A percentile compares a stretch with the other conserved stretches of the same genome.
phyloP scores from a whole-genome alignment of 1,140 invertebrate genomes.

The Rhynchophorus ferrugineus region DNA sequence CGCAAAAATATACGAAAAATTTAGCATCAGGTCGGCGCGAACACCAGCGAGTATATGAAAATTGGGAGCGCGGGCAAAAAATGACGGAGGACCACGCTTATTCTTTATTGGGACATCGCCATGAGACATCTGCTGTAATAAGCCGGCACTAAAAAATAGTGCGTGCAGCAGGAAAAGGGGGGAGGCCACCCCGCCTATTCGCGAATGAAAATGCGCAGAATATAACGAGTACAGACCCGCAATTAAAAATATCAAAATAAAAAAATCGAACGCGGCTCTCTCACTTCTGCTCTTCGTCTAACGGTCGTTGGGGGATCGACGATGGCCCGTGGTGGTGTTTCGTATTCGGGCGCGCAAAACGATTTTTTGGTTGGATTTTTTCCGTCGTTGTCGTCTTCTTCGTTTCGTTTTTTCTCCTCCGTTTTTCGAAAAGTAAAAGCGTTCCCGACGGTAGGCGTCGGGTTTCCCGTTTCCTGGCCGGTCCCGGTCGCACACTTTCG shows the following conservation, averaged over 20 bases:
- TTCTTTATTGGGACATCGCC: constrained; percentile 44
- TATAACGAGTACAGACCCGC: constrained; percentile 43
- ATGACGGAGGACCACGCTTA: constrained; percentile 28
- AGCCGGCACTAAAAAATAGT: constrained; percentile 45
- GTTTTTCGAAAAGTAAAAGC: constrained; percentile 21
- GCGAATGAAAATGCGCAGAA: constrained; percentile 44
- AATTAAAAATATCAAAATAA: constrained; percentile 45
- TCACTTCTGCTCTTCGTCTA: no score
- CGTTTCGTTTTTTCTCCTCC: no score
- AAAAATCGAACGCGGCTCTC: constrained; percentile 33
- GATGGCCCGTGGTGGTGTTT: no score
- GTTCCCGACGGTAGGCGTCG: constrained; percentile 8
- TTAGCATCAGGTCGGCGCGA: constrained; percentile 12
- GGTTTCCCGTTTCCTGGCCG: constrained; percentile 8
- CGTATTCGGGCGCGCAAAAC: no score
- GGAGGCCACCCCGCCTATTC: constrained; percentile 33
- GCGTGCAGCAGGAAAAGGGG: constrained; percentile 32
- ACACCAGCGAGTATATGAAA: constrained; percentile 38
- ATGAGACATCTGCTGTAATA: constrained; percentile 45
- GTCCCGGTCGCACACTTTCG: constrained; percentile 4
- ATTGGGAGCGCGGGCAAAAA: constrained; percentile 42
- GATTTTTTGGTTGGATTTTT: no score
- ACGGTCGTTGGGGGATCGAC: no score
- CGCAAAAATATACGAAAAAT: constrained; percentile 12
- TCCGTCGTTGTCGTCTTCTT: no score